Base-by-base conservation (phyloP, 2,113 vertebrate species). In the Mesocricetus auratus region DNA sequence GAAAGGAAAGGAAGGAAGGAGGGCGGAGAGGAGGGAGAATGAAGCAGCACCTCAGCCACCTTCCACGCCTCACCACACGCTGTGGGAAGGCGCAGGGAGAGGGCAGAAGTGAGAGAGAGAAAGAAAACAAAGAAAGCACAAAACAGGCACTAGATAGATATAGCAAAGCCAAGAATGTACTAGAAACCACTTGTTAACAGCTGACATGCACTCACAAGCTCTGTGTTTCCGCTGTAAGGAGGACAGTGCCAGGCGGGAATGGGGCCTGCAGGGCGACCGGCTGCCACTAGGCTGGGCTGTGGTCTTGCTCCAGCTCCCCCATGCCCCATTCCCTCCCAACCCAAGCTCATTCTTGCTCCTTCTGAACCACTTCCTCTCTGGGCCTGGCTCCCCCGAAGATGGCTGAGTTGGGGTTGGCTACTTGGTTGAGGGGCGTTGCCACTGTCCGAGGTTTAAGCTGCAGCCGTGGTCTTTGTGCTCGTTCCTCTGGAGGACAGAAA, bases 351-450 rank as follows among this genome's bases (percentile, higher is more conserved):
- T 99, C 98, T 97, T 99, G 99, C 89, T 99, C 99, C 98, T 97
- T 98, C 85, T 99, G 98, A 98, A 99, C 99, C 98, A 99, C 99
- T 99, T 99, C 99, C 99, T 99, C 99, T 98, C 99, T 98, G 82
- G 99, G 99, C 98, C 99, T 99, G 97, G 99, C 99, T 97, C 99
- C 99, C 79, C 99, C 99, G 2, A 99, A 99, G 98, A 99, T 99
- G 71, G 99, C 99, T 3, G 99, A 99, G 98, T 99, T 99, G 13
- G 99, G 99, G 97, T 99, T 99, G 99, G 99, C 99, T 98, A 99
- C 99, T 99, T 99, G 99, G 97, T 99, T 99, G 98, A 99, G 99
- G 87, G 99, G 99, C 11, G 98, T 99, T 3, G 98, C 99, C 73
- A 99, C 99, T 91, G 99, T 99, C 94, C 99, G 99, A 62, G 99